Conservation (phyloP, 2,888 invertebrate genomes). For the Quadroppia sp. region DNA sequence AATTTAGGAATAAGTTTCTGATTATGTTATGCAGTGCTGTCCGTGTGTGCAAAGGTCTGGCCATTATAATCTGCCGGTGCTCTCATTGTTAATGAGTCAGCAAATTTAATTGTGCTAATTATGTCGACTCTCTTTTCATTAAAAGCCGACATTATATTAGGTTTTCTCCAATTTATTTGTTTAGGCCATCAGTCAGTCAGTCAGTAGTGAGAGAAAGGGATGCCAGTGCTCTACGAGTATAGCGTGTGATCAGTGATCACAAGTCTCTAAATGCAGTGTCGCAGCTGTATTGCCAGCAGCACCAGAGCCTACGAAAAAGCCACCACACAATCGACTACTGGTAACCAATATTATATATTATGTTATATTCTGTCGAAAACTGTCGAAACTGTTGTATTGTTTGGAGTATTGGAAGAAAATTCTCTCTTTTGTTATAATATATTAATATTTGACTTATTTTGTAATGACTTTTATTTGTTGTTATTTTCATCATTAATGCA, state of each 20-base stretch:
- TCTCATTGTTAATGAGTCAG: slow-evolving; percentile 33
- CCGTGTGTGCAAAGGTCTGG: background rate
- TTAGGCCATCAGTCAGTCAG: slow-evolving; percentile 21
- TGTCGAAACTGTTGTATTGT: background rate
- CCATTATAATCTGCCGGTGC: slow-evolving; percentile 17
- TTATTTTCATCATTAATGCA: slow-evolving; percentile 37
- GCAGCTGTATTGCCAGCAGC: slow-evolving; percentile 35
- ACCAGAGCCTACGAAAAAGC: background rate
- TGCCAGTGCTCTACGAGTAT: slow-evolving; percentile 24
- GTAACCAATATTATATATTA: background rate
- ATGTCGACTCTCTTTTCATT: slow-evolving; percentile 37
- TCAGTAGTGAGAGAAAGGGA: slow-evolving; percentile 18
- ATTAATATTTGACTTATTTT: slow-evolving; percentile 37
- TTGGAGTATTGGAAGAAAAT: background rate
- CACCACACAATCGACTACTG: background rate
- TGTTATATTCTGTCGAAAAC: background rate
- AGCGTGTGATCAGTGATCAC: slow-evolving; percentile 31
- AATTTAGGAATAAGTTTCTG: background rate
- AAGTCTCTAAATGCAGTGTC: slow-evolving; percentile 26
- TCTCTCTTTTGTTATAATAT: slow-evolving; percentile 35
- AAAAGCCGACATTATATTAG: slow-evolving; percentile 29
- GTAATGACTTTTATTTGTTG: slow-evolving; percentile 33
- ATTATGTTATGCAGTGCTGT: background rate
- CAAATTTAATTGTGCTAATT: slow-evolving; percentile 37
- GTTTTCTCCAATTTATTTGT: slow-evolving; percentile 34